Base-by-base conservation (phyloP, 2,797 vertebrate genomes). In the Myotis vivesi region DNA sequence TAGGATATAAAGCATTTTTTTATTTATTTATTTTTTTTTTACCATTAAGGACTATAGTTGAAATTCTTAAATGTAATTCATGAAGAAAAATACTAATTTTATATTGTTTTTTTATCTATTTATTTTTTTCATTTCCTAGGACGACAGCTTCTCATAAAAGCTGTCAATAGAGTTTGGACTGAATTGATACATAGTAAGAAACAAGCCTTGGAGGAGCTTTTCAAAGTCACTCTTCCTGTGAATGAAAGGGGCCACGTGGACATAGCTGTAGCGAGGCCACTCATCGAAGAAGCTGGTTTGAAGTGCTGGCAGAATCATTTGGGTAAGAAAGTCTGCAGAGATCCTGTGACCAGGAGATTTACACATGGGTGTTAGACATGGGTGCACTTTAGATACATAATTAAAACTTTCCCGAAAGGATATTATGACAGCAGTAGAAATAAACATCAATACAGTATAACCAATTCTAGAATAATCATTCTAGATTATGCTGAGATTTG, bases 271-370 rank as follows among this genome's bases (percentile, higher is more conserved):
- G 99, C 99, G 17, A 98, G 99, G 20, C 98, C 99, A 0, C 99
- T 99, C 23, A 98, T 99, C 91, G 99, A 99, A 96, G 99, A 99
- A 96, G 99, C 99, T 0, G 99, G 99, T 38, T 98, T 99, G 93
- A 99, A 99, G 97, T 99, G 99, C 97, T 99, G 99, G 99, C 99
- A 99, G 97, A 99, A 99, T 97, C 99, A 99, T 96, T 98, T 99
- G 77, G 99, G 99, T 99, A 94, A 99, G 99, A 77, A 46, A 19
- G 11, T 46, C 23, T 25, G 1, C 30, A 19, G 46, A 36, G 25
- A 23, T 12, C 36, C 3, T 6, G 11, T 36, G 5, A 12, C 51
- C 30, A 23, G 8, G 51, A 80, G 51, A 87, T 13, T 38, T 53
- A 20, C 3, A 23, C 19, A 2, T 4, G 9, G n/a, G 36, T 64